These are phyloP conservation scores for Periphyllus acericola DNA, from an alignment of 2,888 invertebrate genomes.

Conservation along the genomic window DNA sequence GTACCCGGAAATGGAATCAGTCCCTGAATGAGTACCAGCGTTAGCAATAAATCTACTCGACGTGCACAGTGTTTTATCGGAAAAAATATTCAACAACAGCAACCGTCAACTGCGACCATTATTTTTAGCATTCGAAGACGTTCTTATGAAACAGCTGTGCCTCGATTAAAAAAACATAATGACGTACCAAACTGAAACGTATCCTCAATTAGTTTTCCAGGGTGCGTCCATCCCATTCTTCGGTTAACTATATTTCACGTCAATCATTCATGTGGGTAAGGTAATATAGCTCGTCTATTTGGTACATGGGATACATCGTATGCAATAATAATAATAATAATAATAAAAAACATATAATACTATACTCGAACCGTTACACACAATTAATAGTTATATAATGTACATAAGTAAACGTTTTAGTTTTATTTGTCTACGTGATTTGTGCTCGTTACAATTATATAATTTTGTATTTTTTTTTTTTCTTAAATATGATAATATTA, in stretches of 20 bases:
- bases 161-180: slow-evolving; percentile 19
- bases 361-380: too few relatives aligned
- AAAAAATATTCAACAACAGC: background rate
- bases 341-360: background rate
- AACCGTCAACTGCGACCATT: background rate
- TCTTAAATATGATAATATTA: too few relatives aligned
- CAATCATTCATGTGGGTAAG: slow-evolving; percentile 5
- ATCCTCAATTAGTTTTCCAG: slow-evolving; percentile 48
- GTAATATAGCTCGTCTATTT: too few relatives aligned
- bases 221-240: slow-evolving; percentile 26
- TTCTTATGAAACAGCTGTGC: background rate
- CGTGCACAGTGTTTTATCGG: too few relatives aligned
- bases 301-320: background rate
- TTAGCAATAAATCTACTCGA: too few relatives aligned
- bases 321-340: background rate
- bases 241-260: background rate
- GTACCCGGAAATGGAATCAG: too few relatives aligned
- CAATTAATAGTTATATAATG: too few relatives aligned
- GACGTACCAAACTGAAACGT: slow-evolving; percentile 19
- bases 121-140: background rate
- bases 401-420: too few relatives aligned
- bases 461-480: too few relatives aligned
- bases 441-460: too few relatives aligned
- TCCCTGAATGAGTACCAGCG: too few relatives aligned
- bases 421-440: too few relatives aligned